phyloP scores from a whole-genome alignment of 2,797 vertebrate species.

The Oreonectes daqikongensis region DNA sequence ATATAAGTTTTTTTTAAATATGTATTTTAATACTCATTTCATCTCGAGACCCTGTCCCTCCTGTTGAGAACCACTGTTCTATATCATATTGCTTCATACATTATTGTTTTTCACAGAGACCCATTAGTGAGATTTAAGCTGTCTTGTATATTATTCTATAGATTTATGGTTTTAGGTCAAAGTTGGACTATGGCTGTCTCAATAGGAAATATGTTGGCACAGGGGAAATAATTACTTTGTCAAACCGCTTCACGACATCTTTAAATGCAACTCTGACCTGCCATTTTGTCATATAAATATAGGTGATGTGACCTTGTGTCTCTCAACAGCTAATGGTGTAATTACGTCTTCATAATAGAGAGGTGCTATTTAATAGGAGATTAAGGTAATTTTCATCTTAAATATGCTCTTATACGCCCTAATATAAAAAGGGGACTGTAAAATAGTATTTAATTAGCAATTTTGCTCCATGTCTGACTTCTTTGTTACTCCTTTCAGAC shows the following conservation, averaged over 20 bases:
- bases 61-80: no score
- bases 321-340: constrained; percentile 3
- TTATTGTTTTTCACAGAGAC: no score
- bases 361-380: constrained; percentile 8
- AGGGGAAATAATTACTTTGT: not conserved
- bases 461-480: constrained; percentile 32
- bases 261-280: not conserved
- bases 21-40: no score
- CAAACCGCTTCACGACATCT: not conserved
- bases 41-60: no score
- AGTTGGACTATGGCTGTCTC: not conserved
- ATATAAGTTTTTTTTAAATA: no score
- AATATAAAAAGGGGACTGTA: constrained; percentile 28
- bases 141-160: not conserved
- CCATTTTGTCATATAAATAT: not conserved
- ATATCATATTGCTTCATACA: no score
- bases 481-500: constrained; percentile 22
- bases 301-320: not conserved
- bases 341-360: constrained; percentile 1
- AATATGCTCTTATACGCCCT: constrained; percentile 16
- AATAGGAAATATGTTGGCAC: not conserved
- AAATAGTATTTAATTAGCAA: constrained; percentile 45
- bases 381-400: constrained; percentile 11
- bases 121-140: no score
- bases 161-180: not conserved